Conservation (phyloP, 2,113 vertebrate genomes). For the Gobio gobio region DNA sequence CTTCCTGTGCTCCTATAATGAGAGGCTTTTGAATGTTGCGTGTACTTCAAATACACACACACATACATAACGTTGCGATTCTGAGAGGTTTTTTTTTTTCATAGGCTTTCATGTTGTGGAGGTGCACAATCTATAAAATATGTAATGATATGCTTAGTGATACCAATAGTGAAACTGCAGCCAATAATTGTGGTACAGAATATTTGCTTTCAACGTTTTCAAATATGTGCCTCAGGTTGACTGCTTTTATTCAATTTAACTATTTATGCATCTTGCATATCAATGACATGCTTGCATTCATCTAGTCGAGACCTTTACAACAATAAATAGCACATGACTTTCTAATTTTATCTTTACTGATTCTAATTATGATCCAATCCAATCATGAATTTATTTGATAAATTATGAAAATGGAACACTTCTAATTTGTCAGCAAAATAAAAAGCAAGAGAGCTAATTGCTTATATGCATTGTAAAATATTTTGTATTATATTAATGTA, state of each 20-base stretch:
- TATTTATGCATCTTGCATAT: neutral
- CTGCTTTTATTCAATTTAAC: neutral
- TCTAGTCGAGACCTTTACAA: no score
- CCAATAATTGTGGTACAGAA: neutral
- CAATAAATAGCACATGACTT: no score
- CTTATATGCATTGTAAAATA: neutral
- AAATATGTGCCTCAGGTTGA: neutral
- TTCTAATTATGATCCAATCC: neutral
- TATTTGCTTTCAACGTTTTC: neutral
- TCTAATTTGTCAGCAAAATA: neutral
- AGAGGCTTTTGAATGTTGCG: constrained; percentile 22
- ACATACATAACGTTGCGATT: neutral
- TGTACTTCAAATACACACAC: constrained; percentile 25
- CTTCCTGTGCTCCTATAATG: constrained; percentile 43
- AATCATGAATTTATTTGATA: neutral
- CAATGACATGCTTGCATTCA: no score
- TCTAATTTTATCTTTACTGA: neutral
- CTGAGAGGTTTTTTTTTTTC: neutral
- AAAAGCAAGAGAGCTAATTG: neutral
- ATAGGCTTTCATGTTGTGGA: neutral
- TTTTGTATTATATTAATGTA: neutral
- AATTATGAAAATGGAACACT: neutral
- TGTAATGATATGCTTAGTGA: neutral
- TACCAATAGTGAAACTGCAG: neutral
- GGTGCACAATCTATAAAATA: neutral